A percentile compares a stretch with the other conserved stretches of the same genome.
Conservation (phyloP, 2,113 vertebrate genomes). For the Macaca nemestrina region DNA sequence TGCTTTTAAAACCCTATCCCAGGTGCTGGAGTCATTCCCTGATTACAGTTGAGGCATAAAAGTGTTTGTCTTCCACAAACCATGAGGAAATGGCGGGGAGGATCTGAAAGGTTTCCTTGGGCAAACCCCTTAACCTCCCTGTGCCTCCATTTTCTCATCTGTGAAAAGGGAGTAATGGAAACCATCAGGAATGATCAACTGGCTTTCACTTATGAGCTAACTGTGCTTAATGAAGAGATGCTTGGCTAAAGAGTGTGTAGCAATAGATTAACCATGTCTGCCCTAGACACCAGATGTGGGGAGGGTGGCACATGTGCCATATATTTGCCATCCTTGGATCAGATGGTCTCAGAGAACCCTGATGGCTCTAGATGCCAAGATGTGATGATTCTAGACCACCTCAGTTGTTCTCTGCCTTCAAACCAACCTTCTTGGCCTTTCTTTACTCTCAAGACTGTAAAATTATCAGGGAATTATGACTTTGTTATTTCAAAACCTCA, state of each 20-base stretch:
- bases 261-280: slow-evolving; percentile 16
- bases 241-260: not conserved
- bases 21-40: not conserved
- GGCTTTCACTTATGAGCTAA: not conserved
- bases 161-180: not conserved
- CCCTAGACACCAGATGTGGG: not conserved
- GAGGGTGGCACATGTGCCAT: not conserved
- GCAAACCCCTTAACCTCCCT: not conserved
- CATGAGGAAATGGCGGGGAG: not conserved
- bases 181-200: not conserved
- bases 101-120: not conserved
- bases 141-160: not conserved
- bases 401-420: not conserved
- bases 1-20: not conserved
- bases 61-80: not conserved
- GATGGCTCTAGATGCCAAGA: not conserved
- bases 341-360: not conserved
- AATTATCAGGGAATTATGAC: not conserved
- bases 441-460: not conserved
- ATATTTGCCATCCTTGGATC: not conserved
- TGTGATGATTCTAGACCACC: not conserved
- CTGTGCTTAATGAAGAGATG: not conserved
- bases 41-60: not conserved
- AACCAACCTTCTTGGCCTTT: not conserved
- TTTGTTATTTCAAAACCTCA: not conserved